These are phyloP conservation scores for Lampris incognitus DNA, from an alignment of 2,113 vertebrate genomes.

Conservation along the genomic window DNA sequence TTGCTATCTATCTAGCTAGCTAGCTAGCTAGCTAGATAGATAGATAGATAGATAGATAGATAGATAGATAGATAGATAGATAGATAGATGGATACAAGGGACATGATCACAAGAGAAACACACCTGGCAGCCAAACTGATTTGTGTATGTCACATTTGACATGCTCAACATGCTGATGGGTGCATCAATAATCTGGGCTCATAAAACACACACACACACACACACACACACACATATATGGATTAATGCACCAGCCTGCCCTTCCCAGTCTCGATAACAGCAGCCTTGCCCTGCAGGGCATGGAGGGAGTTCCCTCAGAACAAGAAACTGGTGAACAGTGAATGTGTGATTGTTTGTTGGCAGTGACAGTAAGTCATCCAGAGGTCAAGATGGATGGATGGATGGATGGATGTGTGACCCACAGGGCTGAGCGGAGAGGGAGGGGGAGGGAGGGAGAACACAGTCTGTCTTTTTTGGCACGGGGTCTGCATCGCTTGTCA, in stretches of 20 bases:
- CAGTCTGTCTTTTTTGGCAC: slow-evolving; percentile 13
- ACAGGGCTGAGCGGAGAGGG: not conserved
- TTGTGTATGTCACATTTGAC: too few species aligned
- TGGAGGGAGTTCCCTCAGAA: not conserved
- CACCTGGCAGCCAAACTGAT: too few species aligned
- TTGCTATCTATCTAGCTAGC: too few species aligned
- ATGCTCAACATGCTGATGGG: not conserved
- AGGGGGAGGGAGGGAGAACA: not conserved
- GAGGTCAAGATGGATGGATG: slow-evolving; percentile 17
- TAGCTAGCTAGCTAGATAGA: too few species aligned
- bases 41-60: too few species aligned
- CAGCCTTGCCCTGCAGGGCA: too few species aligned
- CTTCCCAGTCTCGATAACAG: not conserved
- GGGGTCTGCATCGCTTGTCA: too few species aligned
- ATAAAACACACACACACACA: not conserved
- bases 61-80: too few species aligned
- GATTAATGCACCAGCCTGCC: too few species aligned
- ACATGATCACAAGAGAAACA: too few species aligned
- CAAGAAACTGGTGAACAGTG: not conserved
- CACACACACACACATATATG: not conserved
- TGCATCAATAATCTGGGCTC: slow-evolving; percentile 11
- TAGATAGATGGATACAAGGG: too few species aligned
- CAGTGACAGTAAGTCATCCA: slow-evolving; percentile 24
- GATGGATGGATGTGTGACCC: not conserved
- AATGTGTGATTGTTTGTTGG: slow-evolving; percentile 10